These are phyloP conservation scores for Phalloptychus januarius DNA, from an alignment of 2,797 vertebrate species.

Conservation along the genomic window DNA sequence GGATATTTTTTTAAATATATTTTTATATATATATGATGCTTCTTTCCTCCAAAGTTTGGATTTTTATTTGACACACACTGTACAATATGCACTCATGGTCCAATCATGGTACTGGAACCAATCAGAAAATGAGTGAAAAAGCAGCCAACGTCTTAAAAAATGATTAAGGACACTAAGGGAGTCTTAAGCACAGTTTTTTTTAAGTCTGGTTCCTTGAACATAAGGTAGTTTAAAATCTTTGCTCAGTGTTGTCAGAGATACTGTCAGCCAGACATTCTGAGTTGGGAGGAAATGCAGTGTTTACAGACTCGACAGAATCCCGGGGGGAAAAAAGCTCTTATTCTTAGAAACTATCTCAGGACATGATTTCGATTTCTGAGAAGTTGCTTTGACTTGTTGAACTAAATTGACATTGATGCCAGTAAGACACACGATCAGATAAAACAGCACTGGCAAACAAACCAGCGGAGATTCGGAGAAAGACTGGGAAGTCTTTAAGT, in stretches of 20 bases:
- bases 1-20: too few relatives aligned
- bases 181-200: neutral
- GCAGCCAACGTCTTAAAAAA: neutral
- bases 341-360: conserved; percentile 1
- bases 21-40: too few relatives aligned
- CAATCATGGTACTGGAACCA: neutral
- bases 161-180: neutral
- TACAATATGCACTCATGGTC: neutral
- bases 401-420: conserved; percentile 13
- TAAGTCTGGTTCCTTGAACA: neutral
- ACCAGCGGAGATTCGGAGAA: neutral
- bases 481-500: neutral
- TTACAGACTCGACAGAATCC: neutral
- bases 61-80: neutral
- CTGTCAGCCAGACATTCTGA: neutral
- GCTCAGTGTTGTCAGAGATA: neutral
- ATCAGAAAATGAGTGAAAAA: neutral
- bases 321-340: neutral
- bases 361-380: neutral
- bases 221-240: neutral
- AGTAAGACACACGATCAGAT: neutral
- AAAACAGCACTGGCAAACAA: conserved; percentile 2
- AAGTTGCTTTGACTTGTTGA: conserved; percentile 3
- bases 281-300: neutral
- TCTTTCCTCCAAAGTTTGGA: neutral